These are phyloP conservation scores for Prosopocoilus inquinatus DNA, from an alignment of 2,888 invertebrate genomes.

Conservation along the genomic window DNA sequence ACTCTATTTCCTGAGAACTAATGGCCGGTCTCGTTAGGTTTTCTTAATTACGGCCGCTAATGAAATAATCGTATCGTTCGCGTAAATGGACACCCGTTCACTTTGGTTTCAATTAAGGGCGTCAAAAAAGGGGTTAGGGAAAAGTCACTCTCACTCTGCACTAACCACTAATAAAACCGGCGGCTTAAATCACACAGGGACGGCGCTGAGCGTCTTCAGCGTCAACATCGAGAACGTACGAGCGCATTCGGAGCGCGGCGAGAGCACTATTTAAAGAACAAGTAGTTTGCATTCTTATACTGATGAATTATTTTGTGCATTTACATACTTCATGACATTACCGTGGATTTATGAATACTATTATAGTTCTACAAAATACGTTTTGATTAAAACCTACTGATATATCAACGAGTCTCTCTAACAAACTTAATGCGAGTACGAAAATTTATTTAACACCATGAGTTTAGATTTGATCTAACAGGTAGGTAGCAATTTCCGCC, in stretches of 20 bases:
- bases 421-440: no score
- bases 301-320: slow-evolving; percentile 16
- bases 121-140: slow-evolving; percentile 6
- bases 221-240: slow-evolving; percentile 32
- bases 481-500: no score
- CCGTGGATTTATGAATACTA: neutral
- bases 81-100: neutral
- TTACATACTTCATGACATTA: neutral
- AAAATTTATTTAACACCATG: no score
- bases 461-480: no score
- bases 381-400: neutral
- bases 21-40: neutral
- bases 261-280: slow-evolving; percentile 37
- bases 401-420: no score
- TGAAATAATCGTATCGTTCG: no score
- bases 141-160: slow-evolving; percentile 21
- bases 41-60: no score
- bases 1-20: neutral
- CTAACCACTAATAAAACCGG: slow-evolving; percentile 33
- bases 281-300: slow-evolving; percentile 24
- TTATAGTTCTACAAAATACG: neutral
- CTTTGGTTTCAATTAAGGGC: slow-evolving; percentile 3
- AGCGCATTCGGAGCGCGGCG: slow-evolving; percentile 17
- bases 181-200: slow-evolving; percentile 30
- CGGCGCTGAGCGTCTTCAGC: slow-evolving; percentile 40